phyloP scores from a whole-genome alignment of 2,797 vertebrate genomes.

The Echiichthys vipera region DNA sequence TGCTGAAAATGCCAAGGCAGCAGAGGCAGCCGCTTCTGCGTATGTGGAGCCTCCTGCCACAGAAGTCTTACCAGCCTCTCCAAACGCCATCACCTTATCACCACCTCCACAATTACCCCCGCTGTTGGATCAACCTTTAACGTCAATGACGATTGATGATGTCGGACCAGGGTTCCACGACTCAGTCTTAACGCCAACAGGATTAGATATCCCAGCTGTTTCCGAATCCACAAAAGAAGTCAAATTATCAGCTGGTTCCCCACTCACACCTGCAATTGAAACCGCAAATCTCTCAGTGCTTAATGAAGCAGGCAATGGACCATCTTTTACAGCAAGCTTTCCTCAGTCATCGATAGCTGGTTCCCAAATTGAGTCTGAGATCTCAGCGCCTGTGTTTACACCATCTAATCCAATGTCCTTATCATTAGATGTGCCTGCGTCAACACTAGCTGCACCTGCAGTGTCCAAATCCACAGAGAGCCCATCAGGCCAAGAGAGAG shows the following conservation, averaged over 20 bases:
- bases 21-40: slow-evolving; percentile 54
- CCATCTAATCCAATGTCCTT: slow-evolving; percentile 18
- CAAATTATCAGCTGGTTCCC: slow-evolving; percentile 34
- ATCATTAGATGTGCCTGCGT: slow-evolving; percentile 24
- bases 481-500: slow-evolving; percentile 14
- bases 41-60: slow-evolving; percentile 3
- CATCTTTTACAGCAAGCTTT: slow-evolving; percentile 16
- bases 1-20: slow-evolving; percentile 65
- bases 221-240: slow-evolving; percentile 27
- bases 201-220: slow-evolving; percentile 32
- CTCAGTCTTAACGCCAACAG: slow-evolving; percentile 31
- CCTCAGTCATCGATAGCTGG: slow-evolving; percentile 16
- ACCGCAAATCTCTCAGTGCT: slow-evolving; percentile 10
- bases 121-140: slow-evolving; percentile 1
- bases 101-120: slow-evolving; percentile 24
- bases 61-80: slow-evolving; percentile 22
- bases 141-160: slow-evolving; percentile 29
- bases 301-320: slow-evolving; percentile 40
- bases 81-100: slow-evolving; percentile 12
- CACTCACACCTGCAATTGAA: slow-evolving; percentile 46
- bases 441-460: slow-evolving; percentile 19
- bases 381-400: slow-evolving; percentile 18
- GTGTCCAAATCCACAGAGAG: slow-evolving; percentile 25
- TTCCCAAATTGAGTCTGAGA: slow-evolving; percentile 33
- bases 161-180: slow-evolving; percentile 15